Base-by-base conservation (phyloP, 1,140 invertebrate genomes). In the Drosophila albomicans region DNA sequence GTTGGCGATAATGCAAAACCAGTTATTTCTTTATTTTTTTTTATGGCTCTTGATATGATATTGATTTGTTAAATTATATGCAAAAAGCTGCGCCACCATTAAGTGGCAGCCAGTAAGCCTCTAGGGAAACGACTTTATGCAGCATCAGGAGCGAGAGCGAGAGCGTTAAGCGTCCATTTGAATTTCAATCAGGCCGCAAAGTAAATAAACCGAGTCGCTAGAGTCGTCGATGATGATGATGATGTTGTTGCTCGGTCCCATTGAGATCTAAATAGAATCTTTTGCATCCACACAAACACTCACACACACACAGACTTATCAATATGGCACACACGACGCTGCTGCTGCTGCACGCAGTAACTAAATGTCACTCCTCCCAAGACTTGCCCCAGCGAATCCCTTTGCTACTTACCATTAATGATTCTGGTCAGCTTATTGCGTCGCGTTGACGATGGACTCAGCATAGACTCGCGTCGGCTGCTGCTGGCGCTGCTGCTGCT, bases 361-460 rank as follows among this genome's bases (percentile, higher is more conserved):
- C 62, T 48, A 63, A 68, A 32, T 48, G 65, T 15, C 57, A 77
- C 45, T 64, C 70, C 61, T 25, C 62, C 7, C 30, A 58, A 32
- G 10, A 28, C 28, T 32, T 5, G 15, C 25, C 35, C 43, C 20
- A 25, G 0, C 20, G 20, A 25, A 4, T 25, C 20, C 30, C 52
- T 35, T 25, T 52, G n/a, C 32, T 32, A 95, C 96, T 96, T 82
- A 97, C 96, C 95, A 79, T 95, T 94, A 38, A 95, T 94, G 57
- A 95, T 95, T 81, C 96, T 93, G 70, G 96, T 95, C 30, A 95
- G 95, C 91, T 97, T 97, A 71, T 95, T 94, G 65, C 96, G 93
- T 46, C 96, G 93, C 5, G 96, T 96, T 5, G 96, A 95, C 25
- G 94, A 95, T 1, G 96, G 96, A 11, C 96, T 96, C 1, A 96